Percentiles rank a stretch among this genome's conserved stretches.
These are phyloP conservation scores for Phylloscopus trochiloides DNA, from an alignment of 2,113 vertebrate genomes.

Conservation along the genomic window DNA sequence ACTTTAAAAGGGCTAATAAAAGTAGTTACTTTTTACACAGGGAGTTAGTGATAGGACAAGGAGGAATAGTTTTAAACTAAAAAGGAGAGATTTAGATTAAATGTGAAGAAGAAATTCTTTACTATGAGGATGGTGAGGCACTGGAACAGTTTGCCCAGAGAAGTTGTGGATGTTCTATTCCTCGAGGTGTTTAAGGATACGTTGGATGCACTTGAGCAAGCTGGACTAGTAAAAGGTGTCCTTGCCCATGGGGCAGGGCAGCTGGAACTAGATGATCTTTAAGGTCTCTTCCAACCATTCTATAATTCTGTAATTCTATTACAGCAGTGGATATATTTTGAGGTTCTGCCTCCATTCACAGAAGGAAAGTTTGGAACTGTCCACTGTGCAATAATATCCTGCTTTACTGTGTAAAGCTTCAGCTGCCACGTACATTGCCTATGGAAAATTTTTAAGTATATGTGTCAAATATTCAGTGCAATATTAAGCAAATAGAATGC, in stretches of 20 bases:
- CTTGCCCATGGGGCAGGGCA: too few relatives aligned
- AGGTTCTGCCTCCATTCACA: not conserved
- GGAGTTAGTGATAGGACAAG: not conserved
- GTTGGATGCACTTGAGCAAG: not conserved
- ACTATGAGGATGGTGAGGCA: not conserved
- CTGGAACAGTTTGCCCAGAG: not conserved
- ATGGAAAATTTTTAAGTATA: not conserved
- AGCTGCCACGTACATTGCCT: not conserved
- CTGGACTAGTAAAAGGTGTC: not conserved
- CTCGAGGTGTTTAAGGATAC: rapidly evolving
- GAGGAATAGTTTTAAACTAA: rapidly evolving
- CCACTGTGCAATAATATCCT: not conserved
- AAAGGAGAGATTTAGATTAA: not conserved
- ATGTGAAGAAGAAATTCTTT: not conserved
- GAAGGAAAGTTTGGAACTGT: not conserved
- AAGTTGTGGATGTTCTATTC: not conserved
- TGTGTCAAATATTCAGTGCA: not conserved
- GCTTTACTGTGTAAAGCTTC: not conserved
- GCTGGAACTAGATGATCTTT: not conserved
- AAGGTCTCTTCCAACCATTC: not conserved
- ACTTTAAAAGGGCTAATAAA: not conserved
- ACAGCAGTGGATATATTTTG: not conserved
- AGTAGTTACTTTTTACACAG: rapidly evolving
- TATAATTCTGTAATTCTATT: not conserved
- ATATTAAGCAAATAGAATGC: not conserved